Conservation (phyloP, 2,888 invertebrate genomes). For the Cheilosia pagana region DNA sequence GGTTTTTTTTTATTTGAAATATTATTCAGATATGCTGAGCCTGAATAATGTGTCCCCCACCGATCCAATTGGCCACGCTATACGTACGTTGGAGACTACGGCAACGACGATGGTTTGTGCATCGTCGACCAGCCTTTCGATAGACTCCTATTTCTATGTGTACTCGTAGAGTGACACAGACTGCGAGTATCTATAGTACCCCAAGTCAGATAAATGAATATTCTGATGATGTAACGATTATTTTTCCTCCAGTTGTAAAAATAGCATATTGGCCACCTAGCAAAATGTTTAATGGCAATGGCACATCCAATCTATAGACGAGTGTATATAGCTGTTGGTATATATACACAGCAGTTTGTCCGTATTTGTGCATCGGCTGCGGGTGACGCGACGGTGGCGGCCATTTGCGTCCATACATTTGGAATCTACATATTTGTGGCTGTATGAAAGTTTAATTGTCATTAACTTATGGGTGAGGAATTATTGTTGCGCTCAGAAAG, state of each 20-base stretch:
- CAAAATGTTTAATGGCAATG: slow-evolving; percentile 61
- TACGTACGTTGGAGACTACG: slow-evolving; percentile 9
- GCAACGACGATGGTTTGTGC: slow-evolving; percentile 10
- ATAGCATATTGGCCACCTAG: slow-evolving; percentile 73
- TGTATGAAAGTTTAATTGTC: slow-evolving; percentile 70
- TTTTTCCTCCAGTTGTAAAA: slow-evolving; percentile 70
- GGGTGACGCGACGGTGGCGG: slow-evolving; percentile 8
- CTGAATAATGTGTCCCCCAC: slow-evolving; percentile 21
- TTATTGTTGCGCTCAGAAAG: slow-evolving; percentile 34
- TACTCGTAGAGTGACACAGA: slow-evolving; percentile 45
- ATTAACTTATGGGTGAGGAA: slow-evolving; percentile 67
- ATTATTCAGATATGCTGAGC: slow-evolving; percentile 60
- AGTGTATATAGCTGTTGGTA: not conserved
- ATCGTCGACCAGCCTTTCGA: slow-evolving; percentile 35
- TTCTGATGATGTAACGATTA: slow-evolving; percentile 73
- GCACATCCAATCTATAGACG: slow-evolving; percentile 51
- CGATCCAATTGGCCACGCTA: slow-evolving; percentile 42
- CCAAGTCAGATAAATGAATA: slow-evolving; percentile 68
- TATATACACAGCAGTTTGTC: not conserved
- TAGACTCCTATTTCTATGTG: slow-evolving; percentile 24
- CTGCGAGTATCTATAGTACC: slow-evolving; percentile 46
- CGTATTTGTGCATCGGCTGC: slow-evolving; percentile 27
- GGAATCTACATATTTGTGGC: slow-evolving; percentile 54
- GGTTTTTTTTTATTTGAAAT: slow-evolving; percentile 42
- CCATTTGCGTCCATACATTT: slow-evolving; percentile 58